Evolutionary conservation across 2,888 invertebrate species (phyloP), one percentile per base, ranked within the genome.

Genomic region (Callyntrura sp.): DNA sequence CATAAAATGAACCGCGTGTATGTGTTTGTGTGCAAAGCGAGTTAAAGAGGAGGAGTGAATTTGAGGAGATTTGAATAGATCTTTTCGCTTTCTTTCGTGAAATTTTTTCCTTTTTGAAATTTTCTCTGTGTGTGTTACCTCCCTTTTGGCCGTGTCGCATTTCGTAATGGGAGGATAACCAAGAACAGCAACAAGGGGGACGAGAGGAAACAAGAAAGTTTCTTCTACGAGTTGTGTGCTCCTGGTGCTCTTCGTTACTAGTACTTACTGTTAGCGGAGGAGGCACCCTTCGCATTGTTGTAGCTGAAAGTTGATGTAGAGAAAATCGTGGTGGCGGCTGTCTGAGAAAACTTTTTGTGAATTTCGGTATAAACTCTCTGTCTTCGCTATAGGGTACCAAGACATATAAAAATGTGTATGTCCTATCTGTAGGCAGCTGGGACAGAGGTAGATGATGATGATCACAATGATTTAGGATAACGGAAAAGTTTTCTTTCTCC

Each of bases 381-480:
- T 60, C 14, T 5, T 57, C 17, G 9, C 17, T 23, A 23, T 60
- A 60, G 17, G 23, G 55, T 55, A 20, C 8, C 20, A 20, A 17
- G n/a, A 23, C 60, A 23, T 60, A 55, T n/a, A n/a, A n/a, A 51
- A 14, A 14, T 3, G 51, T 51, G 9, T 51, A 51, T 51, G 51
- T 51, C 5, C 9, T 51, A n/a, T n/a, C 9, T 51, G n/a, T 12
- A 51, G n/a, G n/a, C 12, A 51, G 51, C n/a, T 51, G 51, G 2
- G 51, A 8, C 51, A n/a, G 51, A 12, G n/a, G 51, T 12, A 8
- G 51, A 51, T 48, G 48, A 73, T 20, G 48, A 73, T 73, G 73
- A 73, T 73, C 23, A 14, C 12, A 11, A 73, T 73, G 73, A 73
- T 73, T 73, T 73, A 73, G 73, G 9, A 48, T 23, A 73, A 73